Base-by-base conservation (phyloP, 2,797 vertebrate species). In the Enteromius paludinosus region DNA sequence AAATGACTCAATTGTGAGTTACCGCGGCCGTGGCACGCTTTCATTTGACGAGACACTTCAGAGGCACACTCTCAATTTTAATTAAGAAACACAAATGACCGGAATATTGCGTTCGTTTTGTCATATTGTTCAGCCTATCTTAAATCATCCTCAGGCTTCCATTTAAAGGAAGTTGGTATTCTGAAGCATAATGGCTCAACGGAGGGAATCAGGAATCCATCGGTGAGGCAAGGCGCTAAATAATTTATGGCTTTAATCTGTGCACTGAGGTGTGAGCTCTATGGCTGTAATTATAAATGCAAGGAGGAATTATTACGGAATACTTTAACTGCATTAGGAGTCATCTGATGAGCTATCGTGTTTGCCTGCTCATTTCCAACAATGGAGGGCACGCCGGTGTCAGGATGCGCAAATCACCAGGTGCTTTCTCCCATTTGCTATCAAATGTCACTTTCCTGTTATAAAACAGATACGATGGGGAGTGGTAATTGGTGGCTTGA, bases 241-340 rank as follows among this genome's bases (percentile, higher is more conserved):
- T 99, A 98, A 98, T 99, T 98, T 98, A 99, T 97, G 95, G 96
- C 97, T 98, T 98, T 99, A 99, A 99, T 99, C 97, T 99, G 97
- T 96, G 98, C 97, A 97, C 95, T 96, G 98, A 99, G 98, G 98
- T 99, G 98, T 99, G 96, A 96, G 96, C 96, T 96, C 98, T 97
- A 96, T 98, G 97, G 97, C 97, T 97, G 97, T 98, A 99, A 99
- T 99, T 99, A 99, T 98, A 98, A 98, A 99, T 98, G 98, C 98
- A 97, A 96, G 96, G 95, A 97, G 96, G 97, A 99, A 98, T 99
- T 98, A 98, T 97, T 96, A 97, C 96, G 94, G 98, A 99, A 98
- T 97, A 97, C 97, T 96, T 97, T 97, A 97, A 98, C 96, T 97
- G 97, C 98, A 98, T 98, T 98, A 99, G 96, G 96, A 96, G 96